Evolutionary conservation across 2,113 vertebrate genomes (phyloP).

Genomic region (Anas platyrhynchos): DNA sequence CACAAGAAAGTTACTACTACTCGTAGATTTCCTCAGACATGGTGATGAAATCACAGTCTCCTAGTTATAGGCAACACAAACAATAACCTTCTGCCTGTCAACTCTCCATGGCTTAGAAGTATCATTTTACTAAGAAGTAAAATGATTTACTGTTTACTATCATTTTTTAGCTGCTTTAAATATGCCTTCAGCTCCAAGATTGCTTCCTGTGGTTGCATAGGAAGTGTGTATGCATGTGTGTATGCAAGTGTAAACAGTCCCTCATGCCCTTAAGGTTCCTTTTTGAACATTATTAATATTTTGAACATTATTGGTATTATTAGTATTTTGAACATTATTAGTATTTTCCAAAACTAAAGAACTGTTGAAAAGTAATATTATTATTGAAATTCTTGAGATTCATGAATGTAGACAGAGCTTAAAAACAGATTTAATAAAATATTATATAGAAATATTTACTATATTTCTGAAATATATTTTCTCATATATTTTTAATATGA

Average conservation of each 20-base stretch:
- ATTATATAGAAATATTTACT: no score
- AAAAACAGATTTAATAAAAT: background rate
- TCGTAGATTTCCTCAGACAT: background rate
- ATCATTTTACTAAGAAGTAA: background rate
- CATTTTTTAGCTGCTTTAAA: background rate
- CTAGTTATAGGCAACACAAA: background rate
- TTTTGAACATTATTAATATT: background rate
- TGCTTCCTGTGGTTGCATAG: background rate
- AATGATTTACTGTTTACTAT: no score
- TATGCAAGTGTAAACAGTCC: background rate
- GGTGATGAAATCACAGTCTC: background rate
- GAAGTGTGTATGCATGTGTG: rapidly evolving
- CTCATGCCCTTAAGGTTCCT: background rate
- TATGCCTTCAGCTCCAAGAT: background rate
- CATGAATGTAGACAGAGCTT: background rate
- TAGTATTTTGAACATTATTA: no score
- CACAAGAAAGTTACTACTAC: background rate
- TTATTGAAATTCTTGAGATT: background rate
- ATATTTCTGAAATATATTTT: no score
- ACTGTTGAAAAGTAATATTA: background rate
- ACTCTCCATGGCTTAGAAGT: background rate
- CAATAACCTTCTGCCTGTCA: background rate
- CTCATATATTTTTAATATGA: background rate
- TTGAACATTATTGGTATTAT: no score
- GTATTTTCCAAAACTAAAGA: background rate